Percentiles rank a stretch among this genome's conserved stretches.
Evolutionary conservation across 2,113 vertebrate species (phyloP).

Genomic region (Chrysemys picta): DNA sequence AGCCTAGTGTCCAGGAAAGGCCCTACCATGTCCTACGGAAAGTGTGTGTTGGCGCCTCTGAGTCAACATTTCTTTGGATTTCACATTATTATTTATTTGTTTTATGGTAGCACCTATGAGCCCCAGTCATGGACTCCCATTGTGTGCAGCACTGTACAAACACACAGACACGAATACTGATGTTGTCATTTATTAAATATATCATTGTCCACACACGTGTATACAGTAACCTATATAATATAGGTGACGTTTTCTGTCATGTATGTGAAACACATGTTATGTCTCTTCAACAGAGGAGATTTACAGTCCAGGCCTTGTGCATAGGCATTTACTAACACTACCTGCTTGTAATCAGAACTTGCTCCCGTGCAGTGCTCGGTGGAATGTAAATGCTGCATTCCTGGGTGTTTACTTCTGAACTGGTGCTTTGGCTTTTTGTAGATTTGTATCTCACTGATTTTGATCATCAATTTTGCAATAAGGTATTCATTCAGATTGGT

Average conservation of each 20-base stretch:
- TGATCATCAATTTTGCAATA: slow-evolving; percentile 50
- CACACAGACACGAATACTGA: background rate
- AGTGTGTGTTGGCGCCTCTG: background rate
- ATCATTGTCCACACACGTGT: too few species aligned
- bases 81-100: background rate
- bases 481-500: slow-evolving; percentile 67
- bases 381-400: background rate
- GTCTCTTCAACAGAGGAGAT: background rate
- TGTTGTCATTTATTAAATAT: background rate
- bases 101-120: background rate
- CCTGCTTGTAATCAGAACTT: background rate
- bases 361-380: background rate
- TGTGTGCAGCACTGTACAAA: background rate
- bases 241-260: background rate
- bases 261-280: too few species aligned
- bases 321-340: background rate
- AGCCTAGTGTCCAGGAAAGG: background rate
- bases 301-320: background rate
- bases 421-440: slow-evolving; percentile 20
- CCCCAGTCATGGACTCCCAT: too few species aligned
- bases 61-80: background rate
- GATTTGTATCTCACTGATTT: slow-evolving; percentile 64
- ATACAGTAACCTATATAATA: background rate
- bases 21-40: background rate
- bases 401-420: slow-evolving; percentile 1